Evolutionary conservation across 2,113 vertebrate species (phyloP).

Genomic region (Cavia porcellus): DNA sequence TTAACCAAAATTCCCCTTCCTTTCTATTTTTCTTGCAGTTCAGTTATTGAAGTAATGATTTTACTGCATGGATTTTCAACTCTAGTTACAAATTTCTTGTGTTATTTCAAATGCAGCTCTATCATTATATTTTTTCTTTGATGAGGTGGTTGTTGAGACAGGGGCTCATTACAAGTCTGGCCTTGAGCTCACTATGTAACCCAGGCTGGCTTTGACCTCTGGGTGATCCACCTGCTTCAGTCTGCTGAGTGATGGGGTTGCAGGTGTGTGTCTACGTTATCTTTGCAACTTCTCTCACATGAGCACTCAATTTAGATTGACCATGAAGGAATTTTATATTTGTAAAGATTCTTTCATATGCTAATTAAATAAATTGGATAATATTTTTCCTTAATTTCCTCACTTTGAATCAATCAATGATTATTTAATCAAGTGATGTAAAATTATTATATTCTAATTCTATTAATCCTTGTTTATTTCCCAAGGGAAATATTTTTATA

Average conservation of each 20-base stretch:
- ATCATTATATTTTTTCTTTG: background rate
- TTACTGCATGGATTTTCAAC: constrained; percentile 3
- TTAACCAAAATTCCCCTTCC: background rate
- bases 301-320: background rate
- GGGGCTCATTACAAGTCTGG: background rate
- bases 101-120: background rate
- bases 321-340: background rate
- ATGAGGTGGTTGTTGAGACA: background rate
- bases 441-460: background rate
- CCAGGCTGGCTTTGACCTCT: background rate
- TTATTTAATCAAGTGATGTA: background rate
- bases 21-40: background rate
- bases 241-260: background rate
- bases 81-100: background rate
- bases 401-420: background rate
- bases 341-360: background rate
- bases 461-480: background rate
- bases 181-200: background rate
- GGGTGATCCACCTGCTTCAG: background rate
- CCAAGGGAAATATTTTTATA: background rate
- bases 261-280: background rate
- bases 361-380: background rate
- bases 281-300: background rate
- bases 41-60: background rate
- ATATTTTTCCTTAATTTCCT: background rate